phyloP scores from a whole-genome alignment of 2,797 vertebrate genomes.

The Rousettus madagascariensis region DNA sequence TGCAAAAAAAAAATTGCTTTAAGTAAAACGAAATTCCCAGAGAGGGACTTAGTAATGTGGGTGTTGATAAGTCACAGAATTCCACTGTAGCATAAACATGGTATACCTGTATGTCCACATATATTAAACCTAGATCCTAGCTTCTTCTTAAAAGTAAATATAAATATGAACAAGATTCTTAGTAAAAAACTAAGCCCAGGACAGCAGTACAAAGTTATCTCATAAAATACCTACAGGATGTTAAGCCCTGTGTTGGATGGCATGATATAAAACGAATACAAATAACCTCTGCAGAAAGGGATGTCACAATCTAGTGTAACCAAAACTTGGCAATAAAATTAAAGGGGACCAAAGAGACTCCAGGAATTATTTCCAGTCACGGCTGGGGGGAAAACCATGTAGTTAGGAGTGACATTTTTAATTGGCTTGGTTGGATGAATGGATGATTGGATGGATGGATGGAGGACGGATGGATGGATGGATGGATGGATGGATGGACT shows the following conservation, averaged over 20 bases:
- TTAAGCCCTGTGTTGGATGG: background rate
- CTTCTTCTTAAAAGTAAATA: background rate
- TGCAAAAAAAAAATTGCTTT: background rate
- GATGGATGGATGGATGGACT: background rate
- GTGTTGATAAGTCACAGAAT: slow-evolving; percentile 29
- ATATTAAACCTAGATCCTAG: slow-evolving; percentile 36
- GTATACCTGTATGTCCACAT: slow-evolving; percentile 25
- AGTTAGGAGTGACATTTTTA: background rate
- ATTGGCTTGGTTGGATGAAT: background rate
- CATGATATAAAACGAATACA: background rate
- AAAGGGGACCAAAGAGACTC: background rate
- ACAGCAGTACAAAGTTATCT: background rate
- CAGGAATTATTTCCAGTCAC: background rate
- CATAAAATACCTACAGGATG: background rate
- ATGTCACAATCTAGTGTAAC: background rate
- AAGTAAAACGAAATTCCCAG: background rate
- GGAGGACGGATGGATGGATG: background rate
- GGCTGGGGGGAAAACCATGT: background rate
- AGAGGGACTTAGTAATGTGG: background rate
- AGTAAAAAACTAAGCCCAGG: background rate
- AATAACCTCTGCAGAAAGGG: background rate
- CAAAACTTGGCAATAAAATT: background rate
- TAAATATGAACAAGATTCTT: background rate
- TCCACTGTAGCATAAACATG: slow-evolving; percentile 1
- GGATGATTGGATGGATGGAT: background rate